Percentiles rank a stretch among this genome's conserved stretches.
These are phyloP conservation scores for Parascotia fuliginaria DNA, from an alignment of 2,888 invertebrate species.

Conservation along the genomic window DNA sequence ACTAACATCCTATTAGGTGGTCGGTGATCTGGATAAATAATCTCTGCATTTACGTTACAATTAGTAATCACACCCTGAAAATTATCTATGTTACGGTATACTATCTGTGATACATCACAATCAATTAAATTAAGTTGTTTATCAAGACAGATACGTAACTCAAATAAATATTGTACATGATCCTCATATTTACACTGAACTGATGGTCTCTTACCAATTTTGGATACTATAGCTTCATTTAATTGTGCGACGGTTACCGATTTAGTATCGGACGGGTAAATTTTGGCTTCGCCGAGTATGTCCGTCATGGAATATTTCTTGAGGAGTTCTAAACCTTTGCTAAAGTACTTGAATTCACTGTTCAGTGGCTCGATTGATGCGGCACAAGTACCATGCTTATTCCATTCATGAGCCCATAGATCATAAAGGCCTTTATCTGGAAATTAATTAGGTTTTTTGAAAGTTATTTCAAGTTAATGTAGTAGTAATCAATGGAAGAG, in stretches of 20 bases:
- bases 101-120: slow-evolving; percentile 84
- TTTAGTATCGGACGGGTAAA: slow-evolving; percentile 69
- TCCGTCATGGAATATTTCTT: slow-evolving; percentile 86
- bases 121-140: slow-evolving; percentile 87
- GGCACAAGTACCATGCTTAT: slow-evolving; percentile 93
- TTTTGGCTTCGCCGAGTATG: slow-evolving; percentile 82
- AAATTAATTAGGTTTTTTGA: slow-evolving; percentile 33
- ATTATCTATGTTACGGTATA: neutral
- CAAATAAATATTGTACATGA: slow-evolving; percentile 86
- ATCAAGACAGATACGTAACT: slow-evolving; percentile 90
- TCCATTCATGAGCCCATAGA: slow-evolving; percentile 93
- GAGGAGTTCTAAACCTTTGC: slow-evolving; percentile 86
- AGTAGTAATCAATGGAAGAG: no score
- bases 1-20: slow-evolving; percentile 18
- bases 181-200: slow-evolving; percentile 87
- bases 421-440: slow-evolving; percentile 74
- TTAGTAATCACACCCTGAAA: slow-evolving; percentile 18
- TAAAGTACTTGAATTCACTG: slow-evolving; percentile 89
- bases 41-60: slow-evolving; percentile 16
- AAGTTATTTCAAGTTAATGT: no score
- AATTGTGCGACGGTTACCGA: slow-evolving; percentile 37
- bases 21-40: slow-evolving; percentile 24
- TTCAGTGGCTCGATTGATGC: slow-evolving; percentile 81
- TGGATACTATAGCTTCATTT: slow-evolving; percentile 70
- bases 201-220: slow-evolving; percentile 84